phyloP scores from a whole-genome alignment of 2,888 invertebrate species.

The Torymus texanus region DNA sequence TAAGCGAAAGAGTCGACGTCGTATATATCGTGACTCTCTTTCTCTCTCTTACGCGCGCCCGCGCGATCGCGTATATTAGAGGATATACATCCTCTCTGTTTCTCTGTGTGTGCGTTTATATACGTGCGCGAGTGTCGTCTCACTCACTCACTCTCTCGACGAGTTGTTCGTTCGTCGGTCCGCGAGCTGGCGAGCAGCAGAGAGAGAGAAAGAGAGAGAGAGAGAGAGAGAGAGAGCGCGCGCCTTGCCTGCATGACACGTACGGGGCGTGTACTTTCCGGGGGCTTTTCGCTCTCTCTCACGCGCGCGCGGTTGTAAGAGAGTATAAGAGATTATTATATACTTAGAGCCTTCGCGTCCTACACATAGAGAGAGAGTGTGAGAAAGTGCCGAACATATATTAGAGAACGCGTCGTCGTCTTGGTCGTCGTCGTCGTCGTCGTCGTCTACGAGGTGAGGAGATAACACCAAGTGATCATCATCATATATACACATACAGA shows the following conservation, averaged over 20 bases:
- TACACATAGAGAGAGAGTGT: background rate
- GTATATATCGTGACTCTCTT: too few relatives aligned
- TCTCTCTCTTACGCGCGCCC: too few relatives aligned
- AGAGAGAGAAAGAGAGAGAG: background rate
- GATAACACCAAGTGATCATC: too few relatives aligned
- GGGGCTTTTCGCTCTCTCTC: conserved; percentile 60
- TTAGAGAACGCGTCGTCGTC: too few relatives aligned
- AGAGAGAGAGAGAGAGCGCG: conserved; percentile 48
- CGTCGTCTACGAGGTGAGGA: too few relatives aligned
- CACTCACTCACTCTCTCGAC: background rate
- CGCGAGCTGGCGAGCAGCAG: background rate
- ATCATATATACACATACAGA: too few relatives aligned
- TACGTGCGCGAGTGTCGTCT: background rate
- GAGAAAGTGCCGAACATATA: too few relatives aligned
- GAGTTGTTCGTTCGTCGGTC: background rate
- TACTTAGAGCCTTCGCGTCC: background rate
- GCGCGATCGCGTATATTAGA: too few relatives aligned
- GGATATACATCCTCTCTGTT: too few relatives aligned
- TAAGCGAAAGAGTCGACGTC: too few relatives aligned
- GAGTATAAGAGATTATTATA: background rate
- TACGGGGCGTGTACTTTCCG: conserved; percentile 71
- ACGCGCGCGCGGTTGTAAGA: conserved; percentile 35
- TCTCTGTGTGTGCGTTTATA: background rate
- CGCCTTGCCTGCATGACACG: conserved; percentile 62
- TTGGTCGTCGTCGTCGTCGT: too few relatives aligned